Conservation (phyloP, 2,113 vertebrate genomes). For the Heptranchias perlo region DNA sequence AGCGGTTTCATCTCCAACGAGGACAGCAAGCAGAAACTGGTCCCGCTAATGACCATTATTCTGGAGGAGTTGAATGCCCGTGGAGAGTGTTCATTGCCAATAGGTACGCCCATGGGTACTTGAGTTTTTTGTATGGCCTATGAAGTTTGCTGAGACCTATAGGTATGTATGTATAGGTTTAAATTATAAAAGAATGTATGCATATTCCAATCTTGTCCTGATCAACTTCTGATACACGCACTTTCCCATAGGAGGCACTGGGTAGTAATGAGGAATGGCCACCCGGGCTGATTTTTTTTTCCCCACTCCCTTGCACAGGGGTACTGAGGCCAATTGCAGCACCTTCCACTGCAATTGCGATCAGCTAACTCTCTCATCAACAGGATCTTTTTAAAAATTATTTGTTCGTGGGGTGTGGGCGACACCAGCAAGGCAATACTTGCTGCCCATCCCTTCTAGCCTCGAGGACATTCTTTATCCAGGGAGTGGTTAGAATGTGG, state of each 20-base stretch:
- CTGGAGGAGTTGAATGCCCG: conserved; percentile 89
- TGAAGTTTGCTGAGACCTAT: background rate
- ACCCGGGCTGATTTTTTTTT: background rate
- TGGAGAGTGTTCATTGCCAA: conserved; percentile 87
- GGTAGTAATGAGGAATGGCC: background rate
- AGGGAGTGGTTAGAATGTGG: no score
- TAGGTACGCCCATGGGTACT: conserved; percentile 57
- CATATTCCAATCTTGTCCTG: background rate
- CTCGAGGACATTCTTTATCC: no score
- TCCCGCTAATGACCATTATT: conserved; percentile 91
- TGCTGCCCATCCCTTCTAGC: no score
- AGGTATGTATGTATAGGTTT: background rate
- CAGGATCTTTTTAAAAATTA: no score
- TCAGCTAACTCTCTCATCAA: background rate
- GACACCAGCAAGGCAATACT: no score
- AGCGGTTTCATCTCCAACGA: conserved; percentile 92
- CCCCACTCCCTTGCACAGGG: background rate
- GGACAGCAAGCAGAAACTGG: conserved; percentile 92
- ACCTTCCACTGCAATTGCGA: background rate
- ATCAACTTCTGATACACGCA: background rate
- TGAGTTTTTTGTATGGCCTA: background rate
- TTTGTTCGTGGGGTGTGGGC: no score
- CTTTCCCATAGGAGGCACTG: background rate
- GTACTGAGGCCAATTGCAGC: background rate
- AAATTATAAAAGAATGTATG: background rate